Evolutionary conservation across 2,797 vertebrate species (phyloP).

Genomic region (Alosa sapidissima): DNA sequence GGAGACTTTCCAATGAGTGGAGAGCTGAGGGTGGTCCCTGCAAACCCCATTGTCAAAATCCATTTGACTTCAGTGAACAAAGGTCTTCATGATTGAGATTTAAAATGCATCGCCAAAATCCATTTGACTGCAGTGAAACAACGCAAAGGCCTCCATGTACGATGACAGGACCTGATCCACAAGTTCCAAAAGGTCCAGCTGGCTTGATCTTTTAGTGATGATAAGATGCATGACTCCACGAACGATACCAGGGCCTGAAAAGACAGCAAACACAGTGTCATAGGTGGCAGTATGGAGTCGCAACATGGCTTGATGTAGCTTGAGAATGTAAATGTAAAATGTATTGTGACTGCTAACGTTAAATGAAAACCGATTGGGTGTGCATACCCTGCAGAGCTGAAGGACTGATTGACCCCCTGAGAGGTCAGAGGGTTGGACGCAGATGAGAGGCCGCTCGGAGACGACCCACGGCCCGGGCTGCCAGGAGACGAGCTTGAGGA

Average conservation of each 20-base stretch:
- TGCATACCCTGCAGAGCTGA: slow-evolving; percentile 84
- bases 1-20: neutral
- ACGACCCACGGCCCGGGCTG: slow-evolving; percentile 84
- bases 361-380: slow-evolving; percentile 35
- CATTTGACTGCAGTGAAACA: neutral
- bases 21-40: neutral
- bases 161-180: neutral
- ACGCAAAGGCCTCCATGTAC: neutral
- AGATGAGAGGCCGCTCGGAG: slow-evolving; percentile 81
- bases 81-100: neutral
- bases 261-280: slow-evolving; percentile 25
- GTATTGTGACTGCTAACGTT: neutral
- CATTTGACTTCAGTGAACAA: neutral
- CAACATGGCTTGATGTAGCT: neutral
- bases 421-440: slow-evolving; percentile 76
- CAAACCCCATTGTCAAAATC: neutral
- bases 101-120: neutral
- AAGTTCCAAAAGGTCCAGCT: neutral
- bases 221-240: slow-evolving; percentile 86
- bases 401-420: slow-evolving; percentile 84
- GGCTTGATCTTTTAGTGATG: slow-evolving; percentile 78
- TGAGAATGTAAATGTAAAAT: slow-evolving; percentile 8
- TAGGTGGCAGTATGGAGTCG: neutral
- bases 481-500: slow-evolving; percentile 92
- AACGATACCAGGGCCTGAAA: slow-evolving; percentile 88